Evolutionary conservation across 1,140 invertebrate genomes (phyloP).

Genomic region (Contarinia nasturtii): DNA sequence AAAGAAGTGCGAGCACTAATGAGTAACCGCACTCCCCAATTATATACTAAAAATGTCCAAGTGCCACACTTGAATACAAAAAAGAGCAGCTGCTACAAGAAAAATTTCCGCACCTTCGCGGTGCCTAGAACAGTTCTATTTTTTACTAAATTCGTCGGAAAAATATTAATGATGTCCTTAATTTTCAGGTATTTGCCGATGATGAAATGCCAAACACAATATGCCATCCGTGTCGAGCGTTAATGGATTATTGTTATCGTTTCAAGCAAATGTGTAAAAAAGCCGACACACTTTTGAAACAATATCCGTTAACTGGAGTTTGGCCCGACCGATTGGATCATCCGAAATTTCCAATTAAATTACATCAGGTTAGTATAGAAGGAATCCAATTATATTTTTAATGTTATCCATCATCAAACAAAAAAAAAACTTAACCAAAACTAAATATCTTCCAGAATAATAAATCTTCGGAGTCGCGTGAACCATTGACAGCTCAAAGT

Average conservation of each 20-base stretch:
- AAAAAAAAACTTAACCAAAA: no score
- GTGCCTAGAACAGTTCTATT: no score
- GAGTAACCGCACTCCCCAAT: no score
- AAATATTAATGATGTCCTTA: not conserved
- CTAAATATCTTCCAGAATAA: no score
- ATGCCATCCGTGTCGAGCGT: slow-evolving; percentile 41
- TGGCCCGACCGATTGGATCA: slow-evolving; percentile 28
- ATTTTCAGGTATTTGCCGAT: slow-evolving; percentile 40
- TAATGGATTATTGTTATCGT: slow-evolving; percentile 44
- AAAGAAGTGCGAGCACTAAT: no score
- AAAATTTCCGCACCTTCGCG: no score
- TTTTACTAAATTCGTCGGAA: no score
- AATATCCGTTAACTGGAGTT: slow-evolving; percentile 43
- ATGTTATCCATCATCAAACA: no score
- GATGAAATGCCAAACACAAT: slow-evolving; percentile 55
- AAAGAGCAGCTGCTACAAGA: no score
- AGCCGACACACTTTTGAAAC: slow-evolving; percentile 43
- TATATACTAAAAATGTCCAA: no score
- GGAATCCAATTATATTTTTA: not conserved
- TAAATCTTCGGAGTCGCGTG: not conserved
- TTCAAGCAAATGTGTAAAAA: slow-evolving; percentile 54
- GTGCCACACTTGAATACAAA: no score
- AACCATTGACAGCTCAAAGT: not conserved
- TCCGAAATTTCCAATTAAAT: slow-evolving; percentile 18
- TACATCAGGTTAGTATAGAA: not conserved